phyloP scores from a whole-genome alignment of 2,888 invertebrate species.

The Brachyptera risi region DNA sequence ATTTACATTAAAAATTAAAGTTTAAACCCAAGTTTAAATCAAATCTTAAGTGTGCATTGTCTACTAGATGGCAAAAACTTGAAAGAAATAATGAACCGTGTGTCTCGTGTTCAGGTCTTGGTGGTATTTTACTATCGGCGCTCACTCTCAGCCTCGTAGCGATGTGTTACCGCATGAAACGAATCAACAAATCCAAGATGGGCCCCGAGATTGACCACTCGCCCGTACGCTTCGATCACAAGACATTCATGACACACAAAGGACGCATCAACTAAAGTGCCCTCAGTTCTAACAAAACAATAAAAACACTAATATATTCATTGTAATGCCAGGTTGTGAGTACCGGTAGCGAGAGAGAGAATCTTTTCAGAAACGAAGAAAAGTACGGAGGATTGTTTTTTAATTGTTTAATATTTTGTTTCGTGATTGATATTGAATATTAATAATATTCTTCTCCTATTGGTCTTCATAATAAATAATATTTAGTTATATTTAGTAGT shows the following conservation, averaged over 20 bases:
- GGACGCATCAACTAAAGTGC: slow-evolving; percentile 60
- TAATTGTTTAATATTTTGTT: background rate
- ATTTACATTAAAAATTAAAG: no score
- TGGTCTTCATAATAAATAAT: background rate
- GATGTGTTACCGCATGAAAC: slow-evolving; percentile 70
- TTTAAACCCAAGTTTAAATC: no score
- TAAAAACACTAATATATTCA: no score
- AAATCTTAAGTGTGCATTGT: no score
- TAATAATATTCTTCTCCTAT: background rate
- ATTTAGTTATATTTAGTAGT: background rate
- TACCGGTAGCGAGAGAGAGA: no score
- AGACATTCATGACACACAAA: slow-evolving; percentile 60
- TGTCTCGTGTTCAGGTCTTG: slow-evolving; percentile 44
- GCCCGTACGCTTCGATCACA: slow-evolving; percentile 40
- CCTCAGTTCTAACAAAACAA: no score
- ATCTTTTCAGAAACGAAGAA: background rate
- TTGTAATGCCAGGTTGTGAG: no score
- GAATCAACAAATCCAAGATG: slow-evolving; percentile 47
- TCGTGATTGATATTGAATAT: no score
- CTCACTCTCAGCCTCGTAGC: slow-evolving; percentile 68
- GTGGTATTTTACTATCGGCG: slow-evolving; percentile 66
- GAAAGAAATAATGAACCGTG: background rate
- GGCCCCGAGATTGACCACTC: slow-evolving; percentile 29
- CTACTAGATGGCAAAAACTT: no score
- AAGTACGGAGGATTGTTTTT: background rate